Percentiles rank a stretch among this genome's conserved stretches.
Evolutionary conservation across 37 sponge, comb jelly and placozoan species (phyloP).

Genomic region (Axinella damicornis): DNA sequence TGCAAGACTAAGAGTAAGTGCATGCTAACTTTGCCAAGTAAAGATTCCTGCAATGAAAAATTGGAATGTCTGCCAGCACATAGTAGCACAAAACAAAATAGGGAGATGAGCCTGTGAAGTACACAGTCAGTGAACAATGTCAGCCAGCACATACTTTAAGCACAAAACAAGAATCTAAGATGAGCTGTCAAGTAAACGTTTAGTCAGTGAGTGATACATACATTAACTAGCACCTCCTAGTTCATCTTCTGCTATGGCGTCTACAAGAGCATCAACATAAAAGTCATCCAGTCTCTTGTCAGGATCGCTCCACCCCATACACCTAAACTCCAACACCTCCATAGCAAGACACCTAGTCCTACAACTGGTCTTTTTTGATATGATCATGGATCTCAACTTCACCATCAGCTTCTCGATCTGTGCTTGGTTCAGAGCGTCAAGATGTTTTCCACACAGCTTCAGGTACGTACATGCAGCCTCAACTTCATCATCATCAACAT

Average conservation of each 20-base stretch:
- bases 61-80: no score
- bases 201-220: not conserved
- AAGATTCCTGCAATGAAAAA: no score
- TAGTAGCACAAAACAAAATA: no score
- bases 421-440: slow-evolving; percentile 31
- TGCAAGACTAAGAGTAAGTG: slow-evolving; percentile 17
- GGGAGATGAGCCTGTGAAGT: no score
- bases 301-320: slow-evolving; percentile 70
- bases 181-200: not conserved
- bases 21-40: no score
- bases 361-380: slow-evolving; percentile 35
- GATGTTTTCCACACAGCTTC: slow-evolving; percentile 54
- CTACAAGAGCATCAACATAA: slow-evolving; percentile 72
- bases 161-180: not conserved
- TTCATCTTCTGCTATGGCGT: slow-evolving; percentile 77
- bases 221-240: slow-evolving; percentile 4
- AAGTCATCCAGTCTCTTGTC: slow-evolving; percentile 46
- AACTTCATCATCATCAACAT: slow-evolving; percentile 75
- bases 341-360: slow-evolving; percentile 48
- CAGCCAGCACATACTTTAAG: no score
- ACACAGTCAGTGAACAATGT: no score
- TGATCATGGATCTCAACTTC: slow-evolving; percentile 39
- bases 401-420: not conserved
- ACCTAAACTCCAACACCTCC: slow-evolving; percentile 72
- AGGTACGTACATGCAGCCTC: slow-evolving; percentile 66